Conservation (phyloP, 2,888 invertebrate genomes). For the Ectemnius cavifrons region DNA sequence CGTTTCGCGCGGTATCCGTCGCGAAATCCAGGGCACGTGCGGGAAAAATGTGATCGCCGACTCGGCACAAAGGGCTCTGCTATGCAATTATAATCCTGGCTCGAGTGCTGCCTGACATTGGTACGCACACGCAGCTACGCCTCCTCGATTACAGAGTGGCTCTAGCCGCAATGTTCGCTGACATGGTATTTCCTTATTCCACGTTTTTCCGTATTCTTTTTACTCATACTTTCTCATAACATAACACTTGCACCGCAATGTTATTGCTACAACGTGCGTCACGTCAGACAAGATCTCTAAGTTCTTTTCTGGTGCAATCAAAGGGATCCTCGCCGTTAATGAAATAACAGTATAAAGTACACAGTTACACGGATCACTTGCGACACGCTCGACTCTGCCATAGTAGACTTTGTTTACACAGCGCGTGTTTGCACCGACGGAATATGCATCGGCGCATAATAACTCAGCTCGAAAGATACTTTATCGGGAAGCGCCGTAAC, state of each 20-base stretch:
- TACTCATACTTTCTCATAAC: background rate
- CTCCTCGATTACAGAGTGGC: constrained; percentile 17
- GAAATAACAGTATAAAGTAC: too few relatives aligned
- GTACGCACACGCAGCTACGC: constrained; percentile 30
- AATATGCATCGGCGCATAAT: background rate
- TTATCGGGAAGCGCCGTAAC: background rate
- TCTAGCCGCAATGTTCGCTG: constrained; percentile 1
- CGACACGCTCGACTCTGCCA: too few relatives aligned
- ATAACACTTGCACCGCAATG: constrained; percentile 55
- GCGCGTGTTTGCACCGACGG: background rate
- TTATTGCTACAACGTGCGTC: constrained; percentile 64
- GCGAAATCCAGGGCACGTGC: constrained; percentile 7
- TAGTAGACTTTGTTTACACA: too few relatives aligned
- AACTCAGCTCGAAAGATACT: background rate
- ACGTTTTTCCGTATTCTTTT: constrained; percentile 28
- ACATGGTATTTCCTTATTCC: constrained; percentile 17
- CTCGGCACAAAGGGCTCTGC: constrained; percentile 19
- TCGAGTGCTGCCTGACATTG: constrained; percentile 15
- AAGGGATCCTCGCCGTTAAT: too few relatives aligned
- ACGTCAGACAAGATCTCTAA: constrained; percentile 47
- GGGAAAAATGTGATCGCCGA: constrained; percentile 23
- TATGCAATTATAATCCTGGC: constrained; percentile 25
- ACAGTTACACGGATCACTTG: too few relatives aligned
- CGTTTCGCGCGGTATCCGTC: background rate
- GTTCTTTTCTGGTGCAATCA: too few relatives aligned